Base-by-base conservation (phyloP, 1,140 invertebrate species). In the Procambarus clarkii region DNA sequence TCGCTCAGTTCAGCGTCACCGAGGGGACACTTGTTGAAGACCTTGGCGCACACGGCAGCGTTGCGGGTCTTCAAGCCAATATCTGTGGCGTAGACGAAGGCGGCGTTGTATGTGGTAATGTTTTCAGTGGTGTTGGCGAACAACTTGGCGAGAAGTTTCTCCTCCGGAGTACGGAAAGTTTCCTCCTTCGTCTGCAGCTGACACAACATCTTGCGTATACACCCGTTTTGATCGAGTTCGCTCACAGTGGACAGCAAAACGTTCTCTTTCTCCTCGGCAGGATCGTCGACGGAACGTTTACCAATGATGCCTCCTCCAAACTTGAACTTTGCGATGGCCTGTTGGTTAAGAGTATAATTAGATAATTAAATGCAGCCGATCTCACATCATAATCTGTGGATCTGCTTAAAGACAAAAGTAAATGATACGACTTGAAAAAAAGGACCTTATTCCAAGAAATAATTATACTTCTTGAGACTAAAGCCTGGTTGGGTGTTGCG, bases 51-150 rank as follows among this genome's bases (percentile, higher is more conserved):
- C 48, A 21, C 48, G 71, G 81, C n/a, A 18, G 80, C 11, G 82
- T 90, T 74, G 2, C 44, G 81, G 21, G 48, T 90, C 81, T 79
- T 83, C 24, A 24, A 44, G 50, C 88, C 88, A 1, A 90, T n/a
- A 11, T 78, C 88, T 21, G 82, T 71, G 44, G 88, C 88, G 76
- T 84, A 90, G 54, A 82, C 71, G 81, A 90, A 90, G 81, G 81
- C 81, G n/a, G 88, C 74, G 81, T 77, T 85, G 74, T 69, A 78
- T 24, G 88, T 78, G 71, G 88, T 84, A 21, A 79, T 48, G 4
- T 46, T 46, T 15, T 90, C 88, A 2, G 48, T 77, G 50, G 44
- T 58, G 50, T 78, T 60, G 69, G 64, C 48, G 74, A 90, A 90
- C 81, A 85, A 78, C 11, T 77, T 50, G 3, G 60, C 69, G 50